Evolutionary conservation across 2,888 invertebrate genomes (phyloP).

Genomic region (Morinoia aosen): DNA sequence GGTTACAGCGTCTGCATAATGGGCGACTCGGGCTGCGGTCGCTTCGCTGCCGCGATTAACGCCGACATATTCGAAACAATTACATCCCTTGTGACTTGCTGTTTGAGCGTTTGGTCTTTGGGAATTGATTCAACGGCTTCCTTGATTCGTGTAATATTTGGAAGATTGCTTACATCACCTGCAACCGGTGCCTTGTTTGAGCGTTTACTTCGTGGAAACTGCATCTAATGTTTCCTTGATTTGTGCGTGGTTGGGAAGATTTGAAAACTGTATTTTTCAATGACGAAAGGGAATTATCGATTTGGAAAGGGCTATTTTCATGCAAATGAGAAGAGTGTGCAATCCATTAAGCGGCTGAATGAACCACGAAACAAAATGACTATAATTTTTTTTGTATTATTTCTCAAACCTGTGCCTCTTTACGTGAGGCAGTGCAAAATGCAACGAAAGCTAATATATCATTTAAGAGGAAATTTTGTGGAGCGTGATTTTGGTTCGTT

Average conservation of each 20-base stretch:
- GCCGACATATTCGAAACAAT: not conserved
- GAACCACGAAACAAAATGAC: not conserved
- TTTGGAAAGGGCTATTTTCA: not conserved
- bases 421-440: not conserved
- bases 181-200: no score
- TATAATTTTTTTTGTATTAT: not conserved
- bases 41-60: not conserved
- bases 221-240: not conserved
- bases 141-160: not conserved
- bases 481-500: not conserved
- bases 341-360: not conserved
- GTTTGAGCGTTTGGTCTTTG: not conserved
- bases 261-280: not conserved
- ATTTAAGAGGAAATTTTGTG: not conserved
- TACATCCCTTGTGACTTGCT: not conserved
- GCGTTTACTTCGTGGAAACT: no score
- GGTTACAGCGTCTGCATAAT: slow-evolving; percentile 14
- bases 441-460: not conserved
- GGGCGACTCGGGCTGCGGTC: not conserved
- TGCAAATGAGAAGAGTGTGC: no score
- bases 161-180: not conserved
- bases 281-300: not conserved
- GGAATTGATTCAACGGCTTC: not conserved
- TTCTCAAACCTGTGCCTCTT: not conserved
- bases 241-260: not conserved